Percentiles rank a stretch among this genome's conserved stretches.
These are phyloP conservation scores for Crenichthys baileyi DNA, from an alignment of 2,797 vertebrate species.

Conservation along the genomic window DNA sequence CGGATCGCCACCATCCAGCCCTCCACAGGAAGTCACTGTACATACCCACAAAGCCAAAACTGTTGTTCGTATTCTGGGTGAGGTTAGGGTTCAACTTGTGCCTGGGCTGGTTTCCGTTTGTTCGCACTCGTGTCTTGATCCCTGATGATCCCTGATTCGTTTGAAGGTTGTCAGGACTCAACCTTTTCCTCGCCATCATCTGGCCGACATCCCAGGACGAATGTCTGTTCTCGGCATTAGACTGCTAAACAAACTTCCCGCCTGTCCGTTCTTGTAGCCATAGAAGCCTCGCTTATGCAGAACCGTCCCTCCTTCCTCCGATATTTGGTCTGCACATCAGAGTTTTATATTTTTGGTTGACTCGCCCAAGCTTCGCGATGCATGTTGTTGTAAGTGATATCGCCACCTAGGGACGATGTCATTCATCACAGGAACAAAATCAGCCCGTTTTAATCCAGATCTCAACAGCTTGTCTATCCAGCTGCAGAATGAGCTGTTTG, in stretches of 20 bases:
- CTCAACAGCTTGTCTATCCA: background rate
- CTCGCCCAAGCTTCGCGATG: slow-evolving; percentile 35
- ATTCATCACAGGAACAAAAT: background rate
- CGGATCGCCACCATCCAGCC: slow-evolving; percentile 50
- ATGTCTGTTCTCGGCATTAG: background rate
- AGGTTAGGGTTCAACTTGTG: slow-evolving; percentile 46
- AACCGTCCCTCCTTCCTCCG: slow-evolving; percentile 13
- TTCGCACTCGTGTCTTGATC: slow-evolving; percentile 54
- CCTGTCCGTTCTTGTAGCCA: slow-evolving; percentile 37
- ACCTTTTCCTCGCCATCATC: slow-evolving; percentile 5
- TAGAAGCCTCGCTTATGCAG: slow-evolving; percentile 48
- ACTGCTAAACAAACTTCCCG: slow-evolving; percentile 31
- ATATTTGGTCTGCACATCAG: background rate
- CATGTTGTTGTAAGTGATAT: slow-evolving; percentile 34
- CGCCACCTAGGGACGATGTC: background rate
- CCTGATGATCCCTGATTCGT: slow-evolving; percentile 13
- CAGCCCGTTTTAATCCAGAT: background rate
- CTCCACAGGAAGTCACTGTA: slow-evolving; percentile 56
- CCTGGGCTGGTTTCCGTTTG: slow-evolving; percentile 54
- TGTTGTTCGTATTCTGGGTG: slow-evolving; percentile 17
- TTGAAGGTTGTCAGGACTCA: slow-evolving; percentile 12
- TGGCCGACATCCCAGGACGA: slow-evolving; percentile 10
- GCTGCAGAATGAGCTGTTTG: background rate
- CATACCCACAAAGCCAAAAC: slow-evolving; percentile 63
- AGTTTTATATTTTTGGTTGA: slow-evolving; percentile 5